phyloP scores from a whole-genome alignment of 2,113 vertebrate species.

The Mellivora capensis region DNA sequence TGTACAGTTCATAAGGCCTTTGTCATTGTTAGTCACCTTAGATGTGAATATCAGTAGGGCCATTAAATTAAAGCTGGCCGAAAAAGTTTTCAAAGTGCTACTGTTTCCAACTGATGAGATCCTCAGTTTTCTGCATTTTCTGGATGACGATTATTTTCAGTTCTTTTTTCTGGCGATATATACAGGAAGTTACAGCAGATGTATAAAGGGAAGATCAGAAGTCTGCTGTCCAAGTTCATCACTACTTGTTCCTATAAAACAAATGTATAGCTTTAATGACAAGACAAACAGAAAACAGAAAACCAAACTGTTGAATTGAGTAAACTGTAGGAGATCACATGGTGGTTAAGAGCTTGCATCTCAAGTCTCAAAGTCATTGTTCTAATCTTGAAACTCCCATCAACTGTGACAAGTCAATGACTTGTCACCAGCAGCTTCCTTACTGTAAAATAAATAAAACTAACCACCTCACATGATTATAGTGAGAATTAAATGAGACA shows the following conservation, averaged over 20 bases:
- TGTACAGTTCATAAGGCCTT: constrained; percentile 71
- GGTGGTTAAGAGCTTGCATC: neutral
- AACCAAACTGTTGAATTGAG: neutral
- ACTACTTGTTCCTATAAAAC: constrained; percentile 92
- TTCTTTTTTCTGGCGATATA: constrained; percentile 88
- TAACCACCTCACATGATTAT: neutral
- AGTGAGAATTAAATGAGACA: neutral
- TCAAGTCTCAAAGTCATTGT: neutral
- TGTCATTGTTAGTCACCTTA: constrained; percentile 59
- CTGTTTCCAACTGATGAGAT: neutral
- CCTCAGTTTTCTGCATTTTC: constrained; percentile 74
- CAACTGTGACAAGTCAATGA: neutral
- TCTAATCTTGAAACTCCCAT: neutral
- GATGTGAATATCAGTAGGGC: constrained; percentile 47
- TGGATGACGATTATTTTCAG: constrained; percentile 56
- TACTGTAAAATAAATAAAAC: neutral
- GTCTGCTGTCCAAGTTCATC: constrained; percentile 96
- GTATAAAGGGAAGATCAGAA: constrained; percentile 94
- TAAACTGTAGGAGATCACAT: neutral
- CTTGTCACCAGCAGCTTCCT: neutral
- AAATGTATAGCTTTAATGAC: constrained; percentile 30
- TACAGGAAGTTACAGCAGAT: constrained; percentile 99
- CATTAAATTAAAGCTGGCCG: constrained; percentile 42
- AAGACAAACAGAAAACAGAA: constrained; percentile 16
- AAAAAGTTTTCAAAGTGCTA: constrained; percentile 49